Evolutionary conservation across 64 coral and sea anemone species (phyloP).

Genomic region (Montipora cactus): DNA sequence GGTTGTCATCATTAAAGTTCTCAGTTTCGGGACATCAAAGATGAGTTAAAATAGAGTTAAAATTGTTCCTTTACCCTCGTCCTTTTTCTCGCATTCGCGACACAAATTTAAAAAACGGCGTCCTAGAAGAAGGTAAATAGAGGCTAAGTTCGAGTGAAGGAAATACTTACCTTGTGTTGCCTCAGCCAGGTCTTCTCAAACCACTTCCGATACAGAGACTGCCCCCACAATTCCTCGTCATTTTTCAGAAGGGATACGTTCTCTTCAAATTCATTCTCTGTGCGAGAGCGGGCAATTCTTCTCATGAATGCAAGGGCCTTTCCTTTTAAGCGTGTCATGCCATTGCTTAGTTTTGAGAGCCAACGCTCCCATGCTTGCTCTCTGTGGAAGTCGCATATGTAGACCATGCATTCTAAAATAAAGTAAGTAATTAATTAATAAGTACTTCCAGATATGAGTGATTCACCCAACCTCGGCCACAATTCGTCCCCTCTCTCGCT

Average conservation of each 20-base stretch:
- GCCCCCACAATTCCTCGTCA: too few species aligned
- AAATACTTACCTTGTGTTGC: conserved; percentile 10
- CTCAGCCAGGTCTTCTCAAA: conserved; percentile 68
- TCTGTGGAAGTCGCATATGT: conserved; percentile 62
- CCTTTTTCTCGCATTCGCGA: too few species aligned
- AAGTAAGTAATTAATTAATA: neutral
- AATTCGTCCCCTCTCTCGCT: too few species aligned
- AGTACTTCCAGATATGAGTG: too few species aligned
- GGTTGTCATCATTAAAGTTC: neutral
- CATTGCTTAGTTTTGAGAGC: conserved; percentile 14
- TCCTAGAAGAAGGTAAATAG: neutral
- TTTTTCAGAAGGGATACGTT: neutral
- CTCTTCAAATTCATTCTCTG: too few species aligned
- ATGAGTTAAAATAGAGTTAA: neutral
- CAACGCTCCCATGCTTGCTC: conserved; percentile 38
- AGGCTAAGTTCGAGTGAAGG: neutral
- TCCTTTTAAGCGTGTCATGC: neutral
- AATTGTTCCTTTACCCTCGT: neutral
- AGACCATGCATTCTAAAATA: conserved; percentile 44
- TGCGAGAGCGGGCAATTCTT: neutral
- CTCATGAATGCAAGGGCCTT: neutral
- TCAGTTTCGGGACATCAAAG: neutral
- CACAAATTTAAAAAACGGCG: neutral
- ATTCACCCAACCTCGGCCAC: too few species aligned
- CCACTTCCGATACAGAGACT: conserved; percentile 25